Evolutionary conservation across 2,113 vertebrate species (phyloP).

Genomic region (Isichthys henryi): DNA sequence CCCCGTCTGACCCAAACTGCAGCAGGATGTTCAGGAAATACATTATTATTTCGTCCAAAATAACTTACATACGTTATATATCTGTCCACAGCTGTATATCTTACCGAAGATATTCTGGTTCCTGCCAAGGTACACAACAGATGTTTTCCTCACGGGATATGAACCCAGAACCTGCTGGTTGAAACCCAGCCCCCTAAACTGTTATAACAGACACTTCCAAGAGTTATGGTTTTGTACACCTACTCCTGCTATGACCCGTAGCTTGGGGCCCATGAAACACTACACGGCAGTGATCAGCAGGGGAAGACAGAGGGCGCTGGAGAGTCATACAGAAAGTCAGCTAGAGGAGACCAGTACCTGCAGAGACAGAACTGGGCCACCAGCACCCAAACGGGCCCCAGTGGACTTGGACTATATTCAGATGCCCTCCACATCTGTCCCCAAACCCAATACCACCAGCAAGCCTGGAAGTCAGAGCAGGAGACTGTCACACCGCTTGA

Average conservation of each 20-base stretch:
- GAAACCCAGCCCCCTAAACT: neutral
- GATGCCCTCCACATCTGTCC: neutral
- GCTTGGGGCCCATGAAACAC: neutral
- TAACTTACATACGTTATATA: neutral
- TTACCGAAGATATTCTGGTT: neutral
- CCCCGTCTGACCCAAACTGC: neutral
- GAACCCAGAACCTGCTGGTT: neutral
- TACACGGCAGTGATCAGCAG: neutral
- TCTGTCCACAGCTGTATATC: slow-evolving; percentile 3
- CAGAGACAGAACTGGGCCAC: slow-evolving; percentile 13
- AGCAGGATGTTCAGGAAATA: neutral
- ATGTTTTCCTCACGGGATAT: neutral
- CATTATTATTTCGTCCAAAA: neutral
- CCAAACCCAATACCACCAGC: neutral
- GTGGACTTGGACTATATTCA: neutral
- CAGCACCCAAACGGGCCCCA: neutral
- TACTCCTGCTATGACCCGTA: neutral
- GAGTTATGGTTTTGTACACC: neutral
- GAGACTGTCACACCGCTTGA: neutral
- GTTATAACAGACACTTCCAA: neutral
- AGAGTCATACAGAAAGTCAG: neutral
- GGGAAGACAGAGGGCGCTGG: neutral
- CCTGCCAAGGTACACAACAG: neutral
- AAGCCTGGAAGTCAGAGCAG: neutral
- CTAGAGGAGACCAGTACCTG: neutral